Evolutionary conservation across 37 sponge, comb jelly and placozoan species (phyloP).

Genomic region (Spongilla lacustris): DNA sequence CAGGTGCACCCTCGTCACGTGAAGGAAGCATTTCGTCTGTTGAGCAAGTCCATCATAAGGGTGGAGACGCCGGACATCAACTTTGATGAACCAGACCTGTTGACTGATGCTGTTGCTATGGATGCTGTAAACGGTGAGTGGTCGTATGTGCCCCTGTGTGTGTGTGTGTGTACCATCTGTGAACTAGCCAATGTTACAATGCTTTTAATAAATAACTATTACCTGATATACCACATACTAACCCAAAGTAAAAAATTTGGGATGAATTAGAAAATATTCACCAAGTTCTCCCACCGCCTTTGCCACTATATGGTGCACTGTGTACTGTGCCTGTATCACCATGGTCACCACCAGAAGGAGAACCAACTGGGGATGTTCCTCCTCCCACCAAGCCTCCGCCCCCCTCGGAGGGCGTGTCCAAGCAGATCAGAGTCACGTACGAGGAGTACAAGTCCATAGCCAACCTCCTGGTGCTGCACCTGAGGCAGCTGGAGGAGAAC

Average conservation of each 20-base stretch:
- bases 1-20: slow-evolving; percentile 91
- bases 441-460: slow-evolving; percentile 94
- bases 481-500: slow-evolving; percentile 86
- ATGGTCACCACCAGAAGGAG: not conserved
- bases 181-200: too few species aligned
- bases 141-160: too few species aligned
- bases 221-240: too few species aligned
- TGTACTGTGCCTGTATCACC: too few species aligned
- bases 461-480: slow-evolving; percentile 88
- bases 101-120: not conserved
- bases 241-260: too few species aligned
- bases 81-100: slow-evolving; percentile 78
- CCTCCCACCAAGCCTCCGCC: not conserved
- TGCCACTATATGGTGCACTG: too few species aligned
- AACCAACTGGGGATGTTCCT: not conserved
- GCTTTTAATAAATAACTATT: too few species aligned
- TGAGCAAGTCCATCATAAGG: slow-evolving; percentile 94
- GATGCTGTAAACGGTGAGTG: too few species aligned
- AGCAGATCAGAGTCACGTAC: slow-evolving; percentile 83
- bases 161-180: too few species aligned
- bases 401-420: not conserved
- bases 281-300: too few species aligned
- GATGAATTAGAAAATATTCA: too few species aligned
- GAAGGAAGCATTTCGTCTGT: slow-evolving; percentile 94
- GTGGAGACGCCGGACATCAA: slow-evolving; percentile 99